Evolutionary conservation across 2,797 vertebrate species (phyloP).

Genomic region (Mus caroli): DNA sequence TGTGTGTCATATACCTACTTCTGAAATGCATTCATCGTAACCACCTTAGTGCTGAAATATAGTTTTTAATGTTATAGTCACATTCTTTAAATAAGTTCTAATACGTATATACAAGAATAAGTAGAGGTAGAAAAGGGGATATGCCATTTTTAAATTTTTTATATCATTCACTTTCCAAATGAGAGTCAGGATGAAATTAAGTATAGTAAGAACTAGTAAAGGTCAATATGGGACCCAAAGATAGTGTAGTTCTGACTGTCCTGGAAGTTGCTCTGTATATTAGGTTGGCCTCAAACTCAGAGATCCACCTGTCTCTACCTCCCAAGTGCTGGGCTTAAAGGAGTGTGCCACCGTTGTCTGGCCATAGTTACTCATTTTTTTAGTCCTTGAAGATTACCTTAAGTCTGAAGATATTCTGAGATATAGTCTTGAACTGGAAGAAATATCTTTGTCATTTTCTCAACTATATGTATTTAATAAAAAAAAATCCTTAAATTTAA

Average conservation of each 20-base stretch:
- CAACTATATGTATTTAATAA: background rate
- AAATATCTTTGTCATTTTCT: background rate
- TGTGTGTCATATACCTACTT: background rate
- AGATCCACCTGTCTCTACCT: background rate
- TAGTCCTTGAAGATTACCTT: background rate
- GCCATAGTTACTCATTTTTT: background rate
- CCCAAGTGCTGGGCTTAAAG: background rate
- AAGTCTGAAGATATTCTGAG: background rate
- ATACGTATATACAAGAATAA: background rate
- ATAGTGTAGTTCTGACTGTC: background rate
- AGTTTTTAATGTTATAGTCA: background rate
- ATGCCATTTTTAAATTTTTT: background rate
- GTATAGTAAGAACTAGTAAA: background rate
- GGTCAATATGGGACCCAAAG: background rate
- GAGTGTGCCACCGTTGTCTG: background rate
- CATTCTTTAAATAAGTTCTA: background rate
- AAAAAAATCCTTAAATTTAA: background rate
- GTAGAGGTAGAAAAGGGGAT: background rate
- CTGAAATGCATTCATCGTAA: background rate
- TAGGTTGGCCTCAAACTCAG: background rate
- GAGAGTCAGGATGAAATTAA: background rate
- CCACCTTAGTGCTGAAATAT: background rate
- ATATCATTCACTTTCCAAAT: background rate
- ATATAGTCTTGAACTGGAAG: background rate
- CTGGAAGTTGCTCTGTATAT: background rate